Evolutionary conservation across 2,797 vertebrate species (phyloP).

Genomic region (Phaenicophaeus curvirostris): DNA sequence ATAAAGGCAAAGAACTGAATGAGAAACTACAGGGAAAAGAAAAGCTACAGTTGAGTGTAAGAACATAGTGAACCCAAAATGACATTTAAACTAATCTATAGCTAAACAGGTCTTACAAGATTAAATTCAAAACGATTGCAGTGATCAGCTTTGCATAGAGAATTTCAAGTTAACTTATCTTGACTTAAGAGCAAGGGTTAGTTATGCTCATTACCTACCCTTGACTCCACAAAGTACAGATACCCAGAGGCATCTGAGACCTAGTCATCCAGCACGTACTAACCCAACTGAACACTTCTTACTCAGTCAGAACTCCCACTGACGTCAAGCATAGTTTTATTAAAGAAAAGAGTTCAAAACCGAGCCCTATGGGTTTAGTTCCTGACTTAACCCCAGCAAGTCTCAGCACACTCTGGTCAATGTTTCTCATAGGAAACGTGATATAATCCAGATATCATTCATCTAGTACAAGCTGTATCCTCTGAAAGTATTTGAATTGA

Average conservation of each 20-base stretch:
- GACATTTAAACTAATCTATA: background rate
- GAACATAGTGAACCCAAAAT: background rate
- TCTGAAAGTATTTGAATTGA: background rate
- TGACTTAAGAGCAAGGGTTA: background rate
- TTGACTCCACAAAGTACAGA: background rate
- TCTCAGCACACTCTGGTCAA: background rate
- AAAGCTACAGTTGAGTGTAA: background rate
- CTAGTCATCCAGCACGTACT: background rate
- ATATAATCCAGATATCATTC: background rate
- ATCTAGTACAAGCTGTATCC: conserved; percentile 1
- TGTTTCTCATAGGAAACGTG: conserved; percentile 41
- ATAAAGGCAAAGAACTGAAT: background rate
- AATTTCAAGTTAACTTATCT: background rate
- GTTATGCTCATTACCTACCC: background rate
- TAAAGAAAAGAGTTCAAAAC: conserved; percentile 12
- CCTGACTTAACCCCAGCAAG: background rate
- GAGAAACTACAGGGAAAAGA: background rate
- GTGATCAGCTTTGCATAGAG: background rate
- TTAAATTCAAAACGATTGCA: background rate
- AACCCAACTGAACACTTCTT: background rate
- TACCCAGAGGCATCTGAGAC: background rate
- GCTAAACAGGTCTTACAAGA: background rate
- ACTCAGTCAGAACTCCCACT: background rate
- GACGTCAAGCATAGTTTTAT: background rate
- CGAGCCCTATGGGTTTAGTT: background rate